These are phyloP conservation scores for Polymixis lichenea DNA, from an alignment of 2,888 invertebrate genomes.

Conservation along the genomic window DNA sequence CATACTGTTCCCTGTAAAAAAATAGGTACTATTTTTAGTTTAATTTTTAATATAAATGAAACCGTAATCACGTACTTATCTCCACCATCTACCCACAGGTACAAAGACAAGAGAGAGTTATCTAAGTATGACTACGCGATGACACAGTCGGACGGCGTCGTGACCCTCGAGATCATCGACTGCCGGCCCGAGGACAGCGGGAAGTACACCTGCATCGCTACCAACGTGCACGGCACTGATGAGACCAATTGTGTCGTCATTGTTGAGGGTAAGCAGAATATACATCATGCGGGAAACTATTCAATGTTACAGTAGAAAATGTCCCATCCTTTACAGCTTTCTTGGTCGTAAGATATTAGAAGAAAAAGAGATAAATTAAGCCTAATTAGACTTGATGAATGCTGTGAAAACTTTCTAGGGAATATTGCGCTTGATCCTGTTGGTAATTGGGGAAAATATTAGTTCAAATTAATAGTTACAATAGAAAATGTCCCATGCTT, in stretches of 20 bases:
- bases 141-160: constrained; percentile 98
- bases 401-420: too few relatives aligned
- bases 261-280: constrained; percentile 94
- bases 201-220: constrained; percentile 98
- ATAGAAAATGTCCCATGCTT: too few relatives aligned
- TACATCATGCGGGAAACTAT: background rate
- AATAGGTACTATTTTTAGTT: background rate
- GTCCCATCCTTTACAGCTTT: too few relatives aligned
- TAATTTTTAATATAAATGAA: background rate
- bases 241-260: constrained; percentile 99
- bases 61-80: background rate
- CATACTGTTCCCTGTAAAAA: background rate
- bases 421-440: too few relatives aligned
- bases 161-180: constrained; percentile 98
- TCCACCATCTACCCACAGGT: constrained; percentile 73
- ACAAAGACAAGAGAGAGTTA: constrained; percentile 97
- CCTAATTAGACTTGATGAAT: too few relatives aligned
- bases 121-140: constrained; percentile 97
- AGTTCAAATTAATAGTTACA: too few relatives aligned
- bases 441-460: too few relatives aligned
- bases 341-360: too few relatives aligned
- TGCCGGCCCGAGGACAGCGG: constrained; percentile 99
- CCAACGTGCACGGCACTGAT: constrained; percentile 98
- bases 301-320: background rate
- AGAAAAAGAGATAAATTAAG: too few relatives aligned